Evolutionary conservation across 2,797 vertebrate species (phyloP).

Genomic region (Benthosema pterotum): DNA sequence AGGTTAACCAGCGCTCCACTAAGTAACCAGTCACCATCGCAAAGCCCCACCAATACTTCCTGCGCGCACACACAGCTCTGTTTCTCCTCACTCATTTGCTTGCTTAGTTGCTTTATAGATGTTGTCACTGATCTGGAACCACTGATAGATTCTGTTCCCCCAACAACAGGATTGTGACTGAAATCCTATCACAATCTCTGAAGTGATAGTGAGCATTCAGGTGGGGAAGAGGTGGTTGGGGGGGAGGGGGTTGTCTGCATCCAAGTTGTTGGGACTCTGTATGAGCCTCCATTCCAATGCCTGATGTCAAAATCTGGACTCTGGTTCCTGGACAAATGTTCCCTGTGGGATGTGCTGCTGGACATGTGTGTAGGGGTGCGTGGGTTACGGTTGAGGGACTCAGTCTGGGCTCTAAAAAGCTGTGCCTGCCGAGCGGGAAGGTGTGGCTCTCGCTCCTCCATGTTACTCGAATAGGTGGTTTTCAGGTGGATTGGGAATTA

Average conservation of each 20-base stretch:
- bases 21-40: conserved; percentile 57
- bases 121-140: not conserved
- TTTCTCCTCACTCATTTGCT: not conserved
- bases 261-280: conserved; percentile 7
- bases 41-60: conserved; percentile 38
- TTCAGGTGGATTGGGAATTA: conserved; percentile 44
- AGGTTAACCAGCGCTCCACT: conserved; percentile 62
- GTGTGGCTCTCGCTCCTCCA: conserved; percentile 41
- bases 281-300: too few relatives aligned
- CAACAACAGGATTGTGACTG: too few relatives aligned
- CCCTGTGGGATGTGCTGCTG: too few relatives aligned
- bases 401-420: conserved; percentile 52
- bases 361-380: too few relatives aligned
- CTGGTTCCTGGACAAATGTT: too few relatives aligned
- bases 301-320: too few relatives aligned
- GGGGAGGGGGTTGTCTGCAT: conserved; percentile 26
- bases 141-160: too few relatives aligned
- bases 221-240: too few relatives aligned
- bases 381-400: too few relatives aligned
- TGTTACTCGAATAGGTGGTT: conserved; percentile 41
- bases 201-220: not conserved
- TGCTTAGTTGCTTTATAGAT: not conserved
- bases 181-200: too few relatives aligned
- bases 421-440: conserved; percentile 39
- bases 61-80: conserved; percentile 19